Evolutionary conservation across 2,888 invertebrate species (phyloP).

Genomic region (Cryptocheilus praepositus): DNA sequence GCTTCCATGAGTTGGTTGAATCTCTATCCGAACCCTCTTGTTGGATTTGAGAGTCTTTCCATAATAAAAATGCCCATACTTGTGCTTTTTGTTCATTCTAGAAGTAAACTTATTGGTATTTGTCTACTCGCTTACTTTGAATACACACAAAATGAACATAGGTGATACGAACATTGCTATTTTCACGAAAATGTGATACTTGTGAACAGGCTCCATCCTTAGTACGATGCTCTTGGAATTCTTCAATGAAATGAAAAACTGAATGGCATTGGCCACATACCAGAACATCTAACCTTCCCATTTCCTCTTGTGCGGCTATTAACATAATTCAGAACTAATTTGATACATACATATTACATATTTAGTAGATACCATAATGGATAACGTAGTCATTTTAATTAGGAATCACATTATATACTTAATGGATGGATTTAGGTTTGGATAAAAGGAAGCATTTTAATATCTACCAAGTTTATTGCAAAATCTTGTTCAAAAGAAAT

Average conservation of each 20-base stretch:
- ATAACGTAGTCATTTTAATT: too few relatives aligned
- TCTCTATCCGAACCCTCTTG: conserved; percentile 75
- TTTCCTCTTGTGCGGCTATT: conserved; percentile 85
- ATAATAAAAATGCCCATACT: conserved; percentile 89
- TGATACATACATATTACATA: conserved; percentile 12
- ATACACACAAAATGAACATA: conserved; percentile 1
- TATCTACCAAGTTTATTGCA: background rate
- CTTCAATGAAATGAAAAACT: conserved; percentile 87
- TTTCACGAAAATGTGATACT: conserved; percentile 80
- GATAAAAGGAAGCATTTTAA: background rate
- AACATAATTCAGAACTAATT: conserved; percentile 16
- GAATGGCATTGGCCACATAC: conserved; percentile 90
- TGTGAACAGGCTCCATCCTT: conserved; percentile 78
- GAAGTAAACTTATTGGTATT: conserved; percentile 37
- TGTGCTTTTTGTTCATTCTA: conserved; percentile 87
- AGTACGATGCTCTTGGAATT: conserved; percentile 85
- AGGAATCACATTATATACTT: background rate
- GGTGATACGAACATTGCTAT: conserved; percentile 78
- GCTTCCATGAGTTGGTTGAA: conserved; percentile 83
- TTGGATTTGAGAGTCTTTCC: conserved; percentile 82
- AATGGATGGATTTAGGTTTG: background rate
- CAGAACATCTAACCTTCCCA: conserved; percentile 85
- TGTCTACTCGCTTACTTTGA: background rate
- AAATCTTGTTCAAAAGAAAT: background rate
- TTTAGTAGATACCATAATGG: too few relatives aligned